Evolutionary conservation across 2,113 vertebrate genomes (phyloP), one percentile per base, ranked within the genome.

Genomic region (Muntiacus muntjak): DNA sequence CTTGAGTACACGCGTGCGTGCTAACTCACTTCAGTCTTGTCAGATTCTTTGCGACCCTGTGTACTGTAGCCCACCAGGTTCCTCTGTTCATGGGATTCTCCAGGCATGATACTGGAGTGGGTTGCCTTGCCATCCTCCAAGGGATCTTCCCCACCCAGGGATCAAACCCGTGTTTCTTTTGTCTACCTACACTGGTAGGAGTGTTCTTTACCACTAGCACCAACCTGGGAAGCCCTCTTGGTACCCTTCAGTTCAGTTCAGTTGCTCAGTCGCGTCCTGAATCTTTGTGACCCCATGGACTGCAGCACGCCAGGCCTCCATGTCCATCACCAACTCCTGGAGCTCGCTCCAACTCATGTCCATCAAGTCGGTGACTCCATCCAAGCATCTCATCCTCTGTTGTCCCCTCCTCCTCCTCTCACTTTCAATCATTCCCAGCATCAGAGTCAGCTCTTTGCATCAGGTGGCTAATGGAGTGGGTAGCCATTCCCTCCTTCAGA

Each of bases 1-100:
- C 10, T 25, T 78, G 64, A 40, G 67, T 23, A 6, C 33, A 10
- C 0, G 67, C 2, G 2, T 23, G n/a, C 2, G 1, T 40, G n/a
- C 67, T 71, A 1, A 71, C 1, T 40, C 67, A 36, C 67, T 71
- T 76, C 71, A 14, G 71, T 76, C 12, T 0, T 6, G 36, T 7
- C 12, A 2, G 36, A 43, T 12, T 76, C 71, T 25, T 7, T 76
- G 71, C 2, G 9, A 26, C 71, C 11, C 71, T 1, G 0, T 26
- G 36, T 23, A 14, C 36, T 40, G 71, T 2, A 76, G 71, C 36
- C 4, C 6, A 1, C 71, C 71, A 43, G 71, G 71, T 5, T n/a
- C 17, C 19, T 71, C n/a, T 36, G 64, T 74, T 36, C 11, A 1
- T 74, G 19, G 64, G 64, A 36, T 23, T 23, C 64, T 36, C 64